Percentiles rank a stretch among this genome's conserved stretches.
Conservation (phyloP, 2,113 vertebrate species). For the Neogale vison region DNA sequence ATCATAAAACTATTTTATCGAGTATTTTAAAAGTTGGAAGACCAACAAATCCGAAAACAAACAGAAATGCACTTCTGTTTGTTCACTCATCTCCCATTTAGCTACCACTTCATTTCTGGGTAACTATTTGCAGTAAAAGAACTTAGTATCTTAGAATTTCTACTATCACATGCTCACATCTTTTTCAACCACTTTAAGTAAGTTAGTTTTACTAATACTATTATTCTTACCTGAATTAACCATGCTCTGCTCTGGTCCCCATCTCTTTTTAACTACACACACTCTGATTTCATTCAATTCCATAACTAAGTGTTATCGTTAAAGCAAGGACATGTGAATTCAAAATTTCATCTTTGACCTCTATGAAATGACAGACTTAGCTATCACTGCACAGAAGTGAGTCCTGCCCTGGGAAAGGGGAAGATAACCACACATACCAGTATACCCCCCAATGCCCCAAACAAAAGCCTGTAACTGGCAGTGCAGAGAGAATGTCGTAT, state of each 20-base stretch:
- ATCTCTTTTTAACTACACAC: neutral
- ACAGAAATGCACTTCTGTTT: neutral
- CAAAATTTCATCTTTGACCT: neutral
- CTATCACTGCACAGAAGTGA: neutral
- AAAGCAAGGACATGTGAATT: neutral
- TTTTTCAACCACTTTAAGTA: neutral
- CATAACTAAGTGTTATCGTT: too few species aligned
- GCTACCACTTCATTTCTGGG: neutral
- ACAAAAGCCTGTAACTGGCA: neutral
- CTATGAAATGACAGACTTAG: neutral
- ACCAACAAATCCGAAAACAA: neutral
- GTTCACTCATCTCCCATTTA: neutral
- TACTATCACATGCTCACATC: neutral
- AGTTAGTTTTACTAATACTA: neutral
- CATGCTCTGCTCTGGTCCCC: neutral
- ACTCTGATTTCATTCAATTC: neutral
- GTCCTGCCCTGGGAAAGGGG: neutral
- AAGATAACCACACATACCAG: neutral
- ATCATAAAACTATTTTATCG: neutral
- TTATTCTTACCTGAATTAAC: neutral
- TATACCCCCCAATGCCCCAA: neutral
- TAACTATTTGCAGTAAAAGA: neutral
- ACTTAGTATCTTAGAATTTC: neutral
- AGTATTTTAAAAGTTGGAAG: neutral
- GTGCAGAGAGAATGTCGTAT: neutral